These are phyloP conservation scores for Subacronicta megacephala DNA, from an alignment of 2,888 invertebrate genomes.

Conservation along the genomic window DNA sequence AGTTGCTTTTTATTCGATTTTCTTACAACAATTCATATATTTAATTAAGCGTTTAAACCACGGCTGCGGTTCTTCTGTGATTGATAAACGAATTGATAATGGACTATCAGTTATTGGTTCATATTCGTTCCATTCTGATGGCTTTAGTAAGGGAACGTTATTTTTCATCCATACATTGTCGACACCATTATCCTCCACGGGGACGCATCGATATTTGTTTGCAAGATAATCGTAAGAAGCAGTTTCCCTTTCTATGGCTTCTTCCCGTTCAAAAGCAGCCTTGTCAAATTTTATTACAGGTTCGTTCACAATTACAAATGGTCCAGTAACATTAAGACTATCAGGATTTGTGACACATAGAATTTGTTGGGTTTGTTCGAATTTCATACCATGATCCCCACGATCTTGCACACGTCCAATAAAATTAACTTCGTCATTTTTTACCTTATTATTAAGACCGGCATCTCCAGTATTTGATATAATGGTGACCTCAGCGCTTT, in stretches of 20 bases:
- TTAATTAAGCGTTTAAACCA: constrained; percentile 70
- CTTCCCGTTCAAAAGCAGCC: constrained; percentile 65
- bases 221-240: constrained; percentile 40
- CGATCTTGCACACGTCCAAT: constrained; percentile 24
- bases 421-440: constrained; percentile 3
- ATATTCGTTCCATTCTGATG: constrained; percentile 68
- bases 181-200: constrained; percentile 14
- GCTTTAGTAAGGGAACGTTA: constrained; percentile 64
- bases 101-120: constrained; percentile 63
- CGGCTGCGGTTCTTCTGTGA: constrained; percentile 58
- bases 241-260: constrained; percentile 46
- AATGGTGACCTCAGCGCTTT: constrained; percentile 11
- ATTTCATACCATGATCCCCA: constrained; percentile 41
- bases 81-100: constrained; percentile 68
- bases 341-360: constrained; percentile 10
- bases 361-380: constrained; percentile 35
- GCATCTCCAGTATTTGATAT: constrained; percentile 15
- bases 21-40: constrained; percentile 76
- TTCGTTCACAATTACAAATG: constrained; percentile 38
- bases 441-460: constrained; percentile 16
- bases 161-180: constrained; percentile 62
- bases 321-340: constrained; percentile 4
- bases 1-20: constrained; percentile 44
- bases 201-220: constrained; percentile 22
- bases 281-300: constrained; percentile 62